Evolutionary conservation across 2,113 vertebrate genomes (phyloP), one percentile per base, ranked within the genome.

Genomic region (Empidonax traillii): DNA sequence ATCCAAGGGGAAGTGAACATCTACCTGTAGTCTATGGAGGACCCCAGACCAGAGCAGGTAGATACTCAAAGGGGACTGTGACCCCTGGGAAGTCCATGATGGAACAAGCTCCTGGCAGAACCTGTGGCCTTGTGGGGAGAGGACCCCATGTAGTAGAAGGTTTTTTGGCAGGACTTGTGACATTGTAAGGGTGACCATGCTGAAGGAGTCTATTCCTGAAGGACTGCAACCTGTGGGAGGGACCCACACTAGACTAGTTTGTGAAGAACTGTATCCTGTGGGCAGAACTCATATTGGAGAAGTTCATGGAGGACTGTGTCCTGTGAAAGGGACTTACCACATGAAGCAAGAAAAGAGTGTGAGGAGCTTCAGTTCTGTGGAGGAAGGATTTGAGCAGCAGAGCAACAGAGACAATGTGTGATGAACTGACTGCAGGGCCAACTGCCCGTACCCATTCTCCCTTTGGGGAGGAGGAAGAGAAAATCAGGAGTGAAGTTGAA

Each of bases 1-100:
- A 44, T 8, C 9, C 9, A 28, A 2, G 3, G 2, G 28, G 23
- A 27, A 73, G 10, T 8, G 56, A 33, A 56, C 1, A n/a, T 9
- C 12, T 24, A 78, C 41, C 30, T 30, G 8, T 28, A 67, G 21
- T 4, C 35, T 5, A 8, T 28, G 52, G 4, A 58, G 69, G 11
- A 67, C 22, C 9, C 3, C 24, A 14, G 24, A 72, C 2, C 12
- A 63, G 35, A 56, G 24, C 20, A 65, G 41, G 30, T 8, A 11
- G 49, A 49, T 87, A 14, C 13, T 58, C 25, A 30, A 35, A 56
- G 7, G 1, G 0, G 24, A 16, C 30, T 63, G 24, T 41, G 30
- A 69, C 22, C 33, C 23, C 5, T 46, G 18, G 27, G 24, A 47
- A 55, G 28, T 30, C 30, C 6, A 12, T 20, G 19, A 20, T 55